Base-by-base conservation (phyloP, 2,113 vertebrate species). In the Sorex araneus region DNA sequence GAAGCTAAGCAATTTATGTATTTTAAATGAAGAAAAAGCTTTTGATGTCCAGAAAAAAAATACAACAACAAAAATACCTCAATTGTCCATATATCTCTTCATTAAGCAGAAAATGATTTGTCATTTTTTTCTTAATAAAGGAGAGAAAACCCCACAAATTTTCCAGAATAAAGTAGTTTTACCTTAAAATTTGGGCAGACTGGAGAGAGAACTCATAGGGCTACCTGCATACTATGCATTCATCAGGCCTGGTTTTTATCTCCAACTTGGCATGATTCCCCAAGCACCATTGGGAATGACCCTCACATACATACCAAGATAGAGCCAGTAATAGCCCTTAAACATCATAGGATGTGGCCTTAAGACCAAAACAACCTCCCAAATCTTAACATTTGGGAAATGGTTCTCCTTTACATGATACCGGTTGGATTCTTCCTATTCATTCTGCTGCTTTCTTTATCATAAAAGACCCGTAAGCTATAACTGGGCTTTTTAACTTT, bases 11-110 rank as follows among this genome's bases (percentile, higher is more conserved):
- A 60, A 85, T n/a, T 79, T 43, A 84, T 67, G 92, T 91, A 76
- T 63, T 93, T 89, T 47, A 89, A 93, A 45, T 43, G 73, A 89
- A 77, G 75, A 88, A 83, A 74, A 91, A 64, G 43, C 84, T 30
- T 16, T 71, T 85, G 16, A 69, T 76, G 18, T 81, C 76, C 25
- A 9, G 77, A 79, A 70, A 81, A 78, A 45, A 57, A 81, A 40
- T 19, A 3, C 28, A 73, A 73, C 16, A 89, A 84, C n/a, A n/a
- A n/a, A 92, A 94, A 70, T 19, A 60, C 21, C 4, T 45, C 84
- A 28, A 57, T 34, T 85, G 30, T 27, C 75, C 25, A 2, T 8
- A 9, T 6, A 23, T 13, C 9, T 75, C 21, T 40, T 15, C 13
- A 47, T 88, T 85, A 66, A 36, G 36, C 86, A 36, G 54, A n/a